Evolutionary conservation across 2,113 vertebrate species (phyloP).

Genomic region (Lamprotornis superbus): DNA sequence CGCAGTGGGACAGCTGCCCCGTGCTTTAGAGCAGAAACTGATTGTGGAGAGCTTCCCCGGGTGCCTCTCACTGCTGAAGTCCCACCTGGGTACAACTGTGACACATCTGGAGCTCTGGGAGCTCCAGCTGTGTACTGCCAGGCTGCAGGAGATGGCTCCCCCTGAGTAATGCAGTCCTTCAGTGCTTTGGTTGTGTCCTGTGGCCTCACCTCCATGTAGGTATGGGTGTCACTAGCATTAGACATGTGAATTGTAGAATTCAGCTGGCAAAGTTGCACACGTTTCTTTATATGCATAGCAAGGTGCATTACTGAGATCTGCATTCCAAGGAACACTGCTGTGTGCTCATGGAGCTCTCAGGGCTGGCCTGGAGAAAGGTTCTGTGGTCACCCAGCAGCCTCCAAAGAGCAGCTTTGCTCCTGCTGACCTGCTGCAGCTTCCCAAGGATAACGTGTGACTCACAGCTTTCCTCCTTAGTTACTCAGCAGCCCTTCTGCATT

Average conservation of each 20-base stretch:
- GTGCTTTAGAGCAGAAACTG: not conserved
- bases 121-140: not conserved
- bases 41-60: not conserved
- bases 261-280: not conserved
- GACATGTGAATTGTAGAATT: not conserved
- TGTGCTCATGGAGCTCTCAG: not conserved
- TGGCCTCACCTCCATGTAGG: fast-evolving
- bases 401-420: not conserved
- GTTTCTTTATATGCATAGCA: not conserved
- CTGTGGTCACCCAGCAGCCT: not conserved
- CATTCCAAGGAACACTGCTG: not conserved
- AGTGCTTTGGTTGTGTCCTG: not conserved
- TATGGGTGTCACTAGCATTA: not conserved
- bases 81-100: not conserved
- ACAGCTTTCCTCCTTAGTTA: not conserved
- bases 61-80: not conserved
- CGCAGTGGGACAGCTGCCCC: fast-evolving
- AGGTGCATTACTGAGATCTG: not conserved
- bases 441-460: fast-evolving
- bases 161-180: not conserved
- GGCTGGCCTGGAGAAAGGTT: not conserved
- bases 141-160: not conserved
- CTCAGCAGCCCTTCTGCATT: not conserved
- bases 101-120: not conserved
- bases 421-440: not conserved